Evolutionary conservation across 2,888 invertebrate species (phyloP).

Genomic region (Andricus quercusramuli): DNA sequence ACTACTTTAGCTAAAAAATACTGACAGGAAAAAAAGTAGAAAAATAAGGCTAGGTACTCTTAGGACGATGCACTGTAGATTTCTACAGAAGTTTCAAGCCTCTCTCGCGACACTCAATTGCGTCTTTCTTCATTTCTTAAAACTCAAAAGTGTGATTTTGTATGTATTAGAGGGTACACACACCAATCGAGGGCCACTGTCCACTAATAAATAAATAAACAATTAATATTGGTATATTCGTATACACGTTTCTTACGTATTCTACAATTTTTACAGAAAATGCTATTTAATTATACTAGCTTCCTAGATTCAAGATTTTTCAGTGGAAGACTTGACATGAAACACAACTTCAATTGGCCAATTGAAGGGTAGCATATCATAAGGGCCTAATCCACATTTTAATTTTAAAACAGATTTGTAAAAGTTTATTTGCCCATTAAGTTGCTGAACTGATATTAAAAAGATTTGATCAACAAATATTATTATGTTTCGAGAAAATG

Average conservation of each 20-base stretch:
- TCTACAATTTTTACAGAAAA: neutral
- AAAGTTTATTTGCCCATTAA: no score
- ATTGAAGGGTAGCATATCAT: no score
- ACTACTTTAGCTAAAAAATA: conserved; percentile 64
- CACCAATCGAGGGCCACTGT: conserved; percentile 8
- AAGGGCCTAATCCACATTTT: no score
- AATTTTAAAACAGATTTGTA: no score
- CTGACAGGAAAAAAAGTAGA: conserved; percentile 74
- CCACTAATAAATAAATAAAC: conserved; percentile 10
- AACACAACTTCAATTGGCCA: neutral
- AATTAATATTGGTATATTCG: neutral
- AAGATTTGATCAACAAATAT: no score
- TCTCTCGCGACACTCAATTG: conserved; percentile 43
- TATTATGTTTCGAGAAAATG: no score
- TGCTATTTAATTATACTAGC: neutral
- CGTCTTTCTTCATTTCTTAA: neutral
- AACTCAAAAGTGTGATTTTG: conserved; percentile 13
- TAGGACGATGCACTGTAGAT: conserved; percentile 59
- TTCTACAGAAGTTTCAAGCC: conserved; percentile 49
- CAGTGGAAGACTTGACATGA: conserved; percentile 1
- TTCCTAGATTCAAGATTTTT: neutral
- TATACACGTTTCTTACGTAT: conserved; percentile 2
- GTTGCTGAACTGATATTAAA: no score
- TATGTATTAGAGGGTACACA: conserved; percentile 7
- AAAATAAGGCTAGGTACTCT: conserved; percentile 75